These are phyloP conservation scores for Maniola jurtina DNA, from an alignment of 1,140 invertebrate species.

Conservation along the genomic window DNA sequence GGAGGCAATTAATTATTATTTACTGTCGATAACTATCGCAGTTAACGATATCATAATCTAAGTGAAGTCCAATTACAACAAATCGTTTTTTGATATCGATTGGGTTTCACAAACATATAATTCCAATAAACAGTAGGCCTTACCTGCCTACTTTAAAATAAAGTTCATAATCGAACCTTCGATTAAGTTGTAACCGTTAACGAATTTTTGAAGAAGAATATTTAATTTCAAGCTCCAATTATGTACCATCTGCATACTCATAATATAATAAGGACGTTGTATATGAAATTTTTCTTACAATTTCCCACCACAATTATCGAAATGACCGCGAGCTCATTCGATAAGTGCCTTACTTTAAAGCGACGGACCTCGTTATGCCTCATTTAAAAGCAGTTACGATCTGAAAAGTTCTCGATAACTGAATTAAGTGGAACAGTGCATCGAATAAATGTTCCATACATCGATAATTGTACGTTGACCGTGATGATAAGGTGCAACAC, in stretches of 20 bases:
- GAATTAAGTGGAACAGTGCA: slow-evolving; percentile 48
- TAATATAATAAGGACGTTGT: background rate
- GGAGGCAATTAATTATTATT: background rate
- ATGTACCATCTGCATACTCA: background rate
- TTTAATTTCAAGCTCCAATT: background rate
- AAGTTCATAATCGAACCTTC: too few species aligned
- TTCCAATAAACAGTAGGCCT: too few species aligned
- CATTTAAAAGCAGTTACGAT: slow-evolving; percentile 63
- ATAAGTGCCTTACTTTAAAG: slow-evolving; percentile 40
- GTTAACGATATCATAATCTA: background rate
- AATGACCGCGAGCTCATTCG: slow-evolving; percentile 46
- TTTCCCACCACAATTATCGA: slow-evolving; percentile 31
- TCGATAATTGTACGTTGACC: slow-evolving; percentile 67
- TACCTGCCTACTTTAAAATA: too few species aligned
- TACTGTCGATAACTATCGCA: background rate
- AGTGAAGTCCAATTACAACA: background rate
- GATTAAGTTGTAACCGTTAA: background rate
- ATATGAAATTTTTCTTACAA: slow-evolving; percentile 25
- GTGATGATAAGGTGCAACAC: slow-evolving; percentile 58
- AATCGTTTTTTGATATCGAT: background rate
- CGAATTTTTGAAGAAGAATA: background rate
- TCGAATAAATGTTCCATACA: slow-evolving; percentile 49
- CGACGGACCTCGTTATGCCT: slow-evolving; percentile 52
- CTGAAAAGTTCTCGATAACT: slow-evolving; percentile 55
- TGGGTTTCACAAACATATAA: too few species aligned